A percentile compares a stretch with the other conserved stretches of the same genome.
phyloP scores from a whole-genome alignment of 1,140 invertebrate species.

The Venustaconcha ellipsiformis region DNA sequence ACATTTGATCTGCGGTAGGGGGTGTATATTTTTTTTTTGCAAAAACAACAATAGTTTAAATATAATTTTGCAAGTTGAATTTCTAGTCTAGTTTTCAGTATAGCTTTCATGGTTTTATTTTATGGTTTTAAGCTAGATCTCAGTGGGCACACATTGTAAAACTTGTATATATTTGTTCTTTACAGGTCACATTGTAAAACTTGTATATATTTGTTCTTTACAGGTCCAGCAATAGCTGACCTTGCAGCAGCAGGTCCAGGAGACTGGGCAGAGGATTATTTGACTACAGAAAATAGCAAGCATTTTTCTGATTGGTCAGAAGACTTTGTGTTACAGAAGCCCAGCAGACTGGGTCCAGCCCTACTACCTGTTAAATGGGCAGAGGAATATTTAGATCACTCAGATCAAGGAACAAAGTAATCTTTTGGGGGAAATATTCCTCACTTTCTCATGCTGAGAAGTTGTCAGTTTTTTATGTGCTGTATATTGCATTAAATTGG shows the following conservation, averaged over 20 bases:
- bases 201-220: constrained; percentile 35
- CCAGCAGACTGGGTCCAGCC: constrained; percentile 19
- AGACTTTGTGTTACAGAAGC: constrained; percentile 33
- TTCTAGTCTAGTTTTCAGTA: no score
- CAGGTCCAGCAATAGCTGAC: constrained; percentile 72
- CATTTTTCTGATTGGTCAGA: constrained; percentile 35
- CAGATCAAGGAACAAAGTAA: constrained; percentile 63
- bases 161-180: no score
- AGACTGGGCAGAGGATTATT: constrained; percentile 65
- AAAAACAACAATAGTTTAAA: no score
- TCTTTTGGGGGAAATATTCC: background rate
- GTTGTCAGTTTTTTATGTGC: no score
- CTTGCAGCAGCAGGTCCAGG: constrained; percentile 54
- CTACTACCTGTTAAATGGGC: constrained; percentile 70
- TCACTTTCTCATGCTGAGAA: no score
- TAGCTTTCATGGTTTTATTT: no score
- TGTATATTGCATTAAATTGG: no score
- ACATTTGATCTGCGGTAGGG: no score
- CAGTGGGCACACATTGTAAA: no score
- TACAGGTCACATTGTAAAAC: background rate
- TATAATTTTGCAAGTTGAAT: no score
- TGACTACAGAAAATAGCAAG: constrained; percentile 38
- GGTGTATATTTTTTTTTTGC: no score
- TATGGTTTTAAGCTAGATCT: no score
- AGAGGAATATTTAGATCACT: constrained; percentile 74